Base-by-base conservation (phyloP, 2,888 invertebrate species). In the Caradrina kadenii region DNA sequence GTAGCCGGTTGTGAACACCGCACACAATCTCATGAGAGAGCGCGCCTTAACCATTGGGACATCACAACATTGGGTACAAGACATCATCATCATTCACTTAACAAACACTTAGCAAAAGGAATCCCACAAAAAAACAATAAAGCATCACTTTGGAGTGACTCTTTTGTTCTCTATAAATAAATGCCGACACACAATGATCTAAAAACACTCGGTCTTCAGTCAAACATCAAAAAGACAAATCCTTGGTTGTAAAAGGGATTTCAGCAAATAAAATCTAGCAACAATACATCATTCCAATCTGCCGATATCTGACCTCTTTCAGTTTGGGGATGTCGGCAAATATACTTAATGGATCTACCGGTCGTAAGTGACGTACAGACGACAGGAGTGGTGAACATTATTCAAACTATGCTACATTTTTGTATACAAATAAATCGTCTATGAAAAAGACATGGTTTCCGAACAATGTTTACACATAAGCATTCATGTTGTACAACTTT, bases 281-380 rank as follows among this genome's bases (percentile, higher is more conserved):
- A 92, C 93, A 93, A 93, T 94, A 93, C 90, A 91, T 94, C 94
- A 94, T 92, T 89, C 91, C 88, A 88, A 89, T 90, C 89, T 87
- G 87, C 83, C 91, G 89, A 93, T 92, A 92, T 88, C 90, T 88
- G 89, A 91, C 90, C 91, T 89, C 90, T 85, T 89, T 90, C 88
- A 87, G 90, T 90, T 89, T 78, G 83, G 84, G 84, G 83, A 91
- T 88, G 91, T 90, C 88, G 86, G 88, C 91, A 92, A 93, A 93
- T 93, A 93, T 91, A 92, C 86, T 91, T 92, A 93, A 93, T 93
- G 93, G 92, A 90, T 88, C 84, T 86, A 85, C 85, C 82, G 84
- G 83, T 79, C 65, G 71, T 59, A 15, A 31, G 69, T 31, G 80
- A 89, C 88, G 90, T 74, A 89, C 87, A 49, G 83, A 0, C 35